A percentile compares a stretch with the other conserved stretches of the same genome.
Evolutionary conservation across 2,888 invertebrate genomes (phyloP).

Genomic region (Crioceris asparagi): DNA sequence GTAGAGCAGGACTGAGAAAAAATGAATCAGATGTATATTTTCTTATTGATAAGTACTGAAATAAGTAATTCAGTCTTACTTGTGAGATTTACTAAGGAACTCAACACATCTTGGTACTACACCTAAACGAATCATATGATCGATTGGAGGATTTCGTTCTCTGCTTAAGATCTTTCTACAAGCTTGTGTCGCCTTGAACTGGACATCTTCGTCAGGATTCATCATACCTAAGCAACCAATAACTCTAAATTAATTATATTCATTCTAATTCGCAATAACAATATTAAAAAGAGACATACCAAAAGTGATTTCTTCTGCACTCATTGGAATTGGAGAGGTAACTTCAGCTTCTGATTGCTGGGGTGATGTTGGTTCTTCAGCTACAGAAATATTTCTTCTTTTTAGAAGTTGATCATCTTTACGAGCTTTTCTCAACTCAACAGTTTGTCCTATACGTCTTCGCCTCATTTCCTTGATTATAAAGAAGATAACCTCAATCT

Average conservation of each 20-base stretch:
- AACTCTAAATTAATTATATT: slow-evolving; percentile 22
- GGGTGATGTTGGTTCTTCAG: slow-evolving; percentile 43
- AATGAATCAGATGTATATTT: neutral
- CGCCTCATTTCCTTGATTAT: slow-evolving; percentile 68
- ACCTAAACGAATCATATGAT: slow-evolving; percentile 71
- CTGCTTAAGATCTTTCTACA: slow-evolving; percentile 81
- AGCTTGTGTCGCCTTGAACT: slow-evolving; percentile 64
- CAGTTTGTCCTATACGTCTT: slow-evolving; percentile 77
- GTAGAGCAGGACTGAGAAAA: slow-evolving; percentile 53
- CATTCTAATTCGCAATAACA: too few relatives aligned
- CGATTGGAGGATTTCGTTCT: slow-evolving; percentile 86
- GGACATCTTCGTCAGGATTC: slow-evolving; percentile 48
- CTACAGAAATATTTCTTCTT: slow-evolving; percentile 63
- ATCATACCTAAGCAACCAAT: too few relatives aligned
- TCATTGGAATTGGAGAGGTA: slow-evolving; percentile 38
- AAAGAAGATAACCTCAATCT: neutral
- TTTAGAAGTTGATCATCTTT: slow-evolving; percentile 92
- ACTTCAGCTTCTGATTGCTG: slow-evolving; percentile 41
- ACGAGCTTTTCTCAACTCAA: slow-evolving; percentile 85
- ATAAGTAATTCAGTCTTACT: slow-evolving; percentile 42
- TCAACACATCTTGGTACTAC: slow-evolving; percentile 74
- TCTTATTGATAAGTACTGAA: neutral
- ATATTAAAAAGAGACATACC: too few relatives aligned
- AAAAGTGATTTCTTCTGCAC: slow-evolving; percentile 61
- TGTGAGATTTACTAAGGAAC: slow-evolving; percentile 58